Base-by-base conservation (phyloP, 2,888 invertebrate genomes). In the Harpalus rufipes region DNA sequence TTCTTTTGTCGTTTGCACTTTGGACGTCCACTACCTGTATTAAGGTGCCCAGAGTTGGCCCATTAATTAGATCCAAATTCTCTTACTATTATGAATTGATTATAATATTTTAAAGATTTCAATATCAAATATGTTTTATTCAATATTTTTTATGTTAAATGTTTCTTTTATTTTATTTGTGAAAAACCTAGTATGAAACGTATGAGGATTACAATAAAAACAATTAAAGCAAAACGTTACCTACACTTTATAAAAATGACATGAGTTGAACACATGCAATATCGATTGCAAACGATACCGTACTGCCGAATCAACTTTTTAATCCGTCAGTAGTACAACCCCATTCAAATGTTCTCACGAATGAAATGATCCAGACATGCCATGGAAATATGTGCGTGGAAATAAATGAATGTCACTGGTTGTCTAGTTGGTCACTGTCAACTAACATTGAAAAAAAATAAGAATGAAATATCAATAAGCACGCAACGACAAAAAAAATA, bases 191-290 rank as follows among this genome's bases (percentile, higher is more conserved):
- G 32, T 5, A 6, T 5, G 32, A 32, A 32, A 51, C 44, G 0
- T 51, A 51, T 51, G 10, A 10, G 39, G 7, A 68, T 32, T 68
- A 14, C 39, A 12, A 68, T n/a, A 68, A 39, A 68, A 68, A 68
- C 68, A 68, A 68, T 68, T 32, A 8, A 63, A 12, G 7, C 14
- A 32, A 3, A 68, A 32, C 7, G 68, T 39, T 21, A 32, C 32
- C 32, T 32, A 39, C 68, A 39, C 68, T 39, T 68, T 68, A 68
- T n/a, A 68, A 68, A 68, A 68, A 68, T 68, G 68, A 68, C 68
- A 68, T 68, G 68, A 68, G 39, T n/a, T n/a, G 7, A 68, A 32
- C 14, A 39, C 68, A 68, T 68, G 68, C 68, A 39, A 68, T 32
- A 68, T 68, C 68, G 68, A 68, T 39, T 68, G 39, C 6, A 39